Base-by-base conservation (phyloP, 2,888 invertebrate species). In the Lepidochrysops patricia region DNA sequence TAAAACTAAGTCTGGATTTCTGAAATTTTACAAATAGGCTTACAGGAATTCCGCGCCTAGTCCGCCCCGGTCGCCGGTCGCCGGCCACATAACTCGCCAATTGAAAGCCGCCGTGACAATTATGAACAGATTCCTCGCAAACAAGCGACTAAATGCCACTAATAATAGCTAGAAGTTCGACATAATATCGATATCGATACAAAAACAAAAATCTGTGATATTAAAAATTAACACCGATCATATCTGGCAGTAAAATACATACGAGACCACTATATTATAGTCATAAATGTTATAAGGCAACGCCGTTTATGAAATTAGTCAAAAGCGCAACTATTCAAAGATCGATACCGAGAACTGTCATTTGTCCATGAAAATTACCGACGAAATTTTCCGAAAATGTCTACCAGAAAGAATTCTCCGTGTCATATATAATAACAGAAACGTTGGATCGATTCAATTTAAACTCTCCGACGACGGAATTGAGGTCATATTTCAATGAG, bases 361-460 rank as follows among this genome's bases (percentile, higher is more conserved):
- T 57, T 57, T 57, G 57, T 35, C 57, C 57, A 57, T 68, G 67
- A 66, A 64, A 62, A 71, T 70, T 69, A 67, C 62, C 65, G 68
- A 68, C 61, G 67, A 64, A 66, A 71, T 72, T 74, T 73, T 75
- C 69, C 65, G 71, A 72, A 77, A 72, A 74, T 72, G 70, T 66
- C 68, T 59, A 65, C 35, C 62, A 58, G 57, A 70, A 72, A 72
- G 69, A 68, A 66, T 60, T 64, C 66, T 63, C 64, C 66, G 64
- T 62, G 62, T 64, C 63, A 62, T 63, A 64, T 68, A 66, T 67
- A 67, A 67, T 67, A 62, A 65, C 58, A 52, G 54, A 64, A 57
- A 61, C 60, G 58, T 52, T 43, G 25, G 35, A 58, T 50, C 54
- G 6, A n/a, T 4, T 35, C n/a, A 58, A 52, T 19, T 49, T 34